Percentiles rank a stretch among this genome's conserved stretches.
phyloP scores from a whole-genome alignment of 2,113 vertebrate genomes.

The Cairina moschata region DNA sequence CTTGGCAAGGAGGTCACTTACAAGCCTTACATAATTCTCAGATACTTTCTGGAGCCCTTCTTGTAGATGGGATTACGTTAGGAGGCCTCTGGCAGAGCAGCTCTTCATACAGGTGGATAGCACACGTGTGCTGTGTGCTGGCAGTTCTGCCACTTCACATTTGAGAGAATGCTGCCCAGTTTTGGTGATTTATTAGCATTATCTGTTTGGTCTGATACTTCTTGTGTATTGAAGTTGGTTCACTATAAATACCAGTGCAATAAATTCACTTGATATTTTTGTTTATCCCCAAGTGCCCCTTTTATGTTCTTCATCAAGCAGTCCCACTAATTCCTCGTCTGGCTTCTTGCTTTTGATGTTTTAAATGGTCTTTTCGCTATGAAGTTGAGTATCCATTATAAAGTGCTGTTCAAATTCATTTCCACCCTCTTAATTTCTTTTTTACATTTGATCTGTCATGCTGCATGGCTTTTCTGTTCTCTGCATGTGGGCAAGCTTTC shows the following conservation, averaged over 20 bases:
- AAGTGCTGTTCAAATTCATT: neutral
- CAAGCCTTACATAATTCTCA: neutral
- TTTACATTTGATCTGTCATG: neutral
- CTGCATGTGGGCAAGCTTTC: neutral
- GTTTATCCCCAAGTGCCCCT: accelerated
- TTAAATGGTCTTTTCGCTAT: neutral
- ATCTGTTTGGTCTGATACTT: neutral
- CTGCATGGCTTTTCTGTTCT: neutral
- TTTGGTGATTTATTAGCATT: neutral
- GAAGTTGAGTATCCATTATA: neutral
- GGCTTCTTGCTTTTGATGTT: neutral
- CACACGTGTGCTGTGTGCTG: neutral
- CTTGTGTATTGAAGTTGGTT: neutral
- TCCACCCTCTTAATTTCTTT: neutral
- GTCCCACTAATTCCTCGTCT: neutral
- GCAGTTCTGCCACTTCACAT: neutral
- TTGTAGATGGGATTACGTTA: neutral
- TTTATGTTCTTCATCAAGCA: neutral
- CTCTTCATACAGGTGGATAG: neutral
- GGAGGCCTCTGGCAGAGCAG: neutral
- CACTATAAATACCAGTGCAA: neutral
- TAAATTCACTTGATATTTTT: neutral
- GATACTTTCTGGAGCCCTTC: neutral
- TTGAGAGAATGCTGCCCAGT: neutral
- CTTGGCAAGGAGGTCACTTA: neutral